Percentiles rank a stretch among this genome's conserved stretches.
These are phyloP conservation scores for Corythoichthys intestinalis DNA, from an alignment of 2,113 vertebrate genomes.

Conservation along the genomic window DNA sequence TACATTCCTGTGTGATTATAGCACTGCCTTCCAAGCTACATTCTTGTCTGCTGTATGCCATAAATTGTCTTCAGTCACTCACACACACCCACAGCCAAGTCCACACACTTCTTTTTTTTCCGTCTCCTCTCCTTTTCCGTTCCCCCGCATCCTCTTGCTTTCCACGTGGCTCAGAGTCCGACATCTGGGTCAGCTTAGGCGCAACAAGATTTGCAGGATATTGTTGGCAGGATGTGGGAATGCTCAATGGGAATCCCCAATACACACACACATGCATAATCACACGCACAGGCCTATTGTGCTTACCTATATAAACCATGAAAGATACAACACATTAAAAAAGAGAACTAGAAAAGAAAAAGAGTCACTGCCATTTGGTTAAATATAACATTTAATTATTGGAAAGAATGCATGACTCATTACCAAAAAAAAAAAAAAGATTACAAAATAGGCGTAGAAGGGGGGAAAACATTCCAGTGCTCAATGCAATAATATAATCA, in stretches of 20 bases:
- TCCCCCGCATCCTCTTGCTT: constrained; percentile 12
- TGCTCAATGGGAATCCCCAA: constrained; percentile 70
- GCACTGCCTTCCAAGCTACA: constrained; percentile 48
- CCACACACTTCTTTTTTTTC: constrained; percentile 3
- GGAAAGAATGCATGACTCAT: constrained; percentile 58
- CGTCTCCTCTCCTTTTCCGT: constrained; percentile 8
- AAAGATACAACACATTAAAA: constrained; percentile 1
- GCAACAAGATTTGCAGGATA: constrained; percentile 71
- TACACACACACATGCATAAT: constrained; percentile 46
- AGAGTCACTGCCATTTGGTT: constrained; percentile 42
- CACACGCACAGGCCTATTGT: constrained; percentile 12
- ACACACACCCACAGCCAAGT: constrained; percentile 3
- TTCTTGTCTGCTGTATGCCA: constrained; percentile 55
- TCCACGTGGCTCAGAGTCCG: constrained; percentile 57
- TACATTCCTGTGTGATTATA: constrained; percentile 69
- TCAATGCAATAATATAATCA: constrained; percentile 53
- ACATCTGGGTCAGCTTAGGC: constrained; percentile 72
- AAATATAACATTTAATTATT: constrained; percentile 71
- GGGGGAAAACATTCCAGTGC: constrained; percentile 47
- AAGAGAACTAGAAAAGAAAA: constrained; percentile 8
- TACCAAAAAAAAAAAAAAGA: constrained; percentile 55
- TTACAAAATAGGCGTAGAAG: constrained; percentile 69
- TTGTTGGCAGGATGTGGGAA: constrained; percentile 72
- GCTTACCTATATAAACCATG: not conserved
- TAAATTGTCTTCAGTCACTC: constrained; percentile 31